A percentile compares a stretch with the other conserved stretches of the same genome.
Evolutionary conservation across 2,113 vertebrate genomes (phyloP).

Genomic region (Myotis brandtii): DNA sequence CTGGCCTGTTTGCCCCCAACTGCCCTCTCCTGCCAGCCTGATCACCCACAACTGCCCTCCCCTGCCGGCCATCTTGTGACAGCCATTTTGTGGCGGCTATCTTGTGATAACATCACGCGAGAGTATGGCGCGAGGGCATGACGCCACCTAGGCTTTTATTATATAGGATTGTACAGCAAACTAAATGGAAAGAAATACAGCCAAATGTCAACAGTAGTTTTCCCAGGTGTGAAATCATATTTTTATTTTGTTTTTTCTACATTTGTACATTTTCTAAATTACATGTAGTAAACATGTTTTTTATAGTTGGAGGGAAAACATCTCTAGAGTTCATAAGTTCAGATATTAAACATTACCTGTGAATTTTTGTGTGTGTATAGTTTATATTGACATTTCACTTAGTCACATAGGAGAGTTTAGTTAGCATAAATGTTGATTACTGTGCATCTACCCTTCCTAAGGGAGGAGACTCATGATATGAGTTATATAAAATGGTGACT

Average conservation of each 20-base stretch:
- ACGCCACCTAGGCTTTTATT: not conserved
- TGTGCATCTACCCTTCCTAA: not conserved
- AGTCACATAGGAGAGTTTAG: not conserved
- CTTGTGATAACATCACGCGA: no score
- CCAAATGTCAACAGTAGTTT: constrained; percentile 47
- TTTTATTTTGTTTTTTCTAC: constrained; percentile 20
- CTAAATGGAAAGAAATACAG: not conserved
- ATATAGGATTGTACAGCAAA: not conserved
- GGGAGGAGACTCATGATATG: not conserved
- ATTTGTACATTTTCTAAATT: constrained; percentile 27
- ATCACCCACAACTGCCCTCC: no score
- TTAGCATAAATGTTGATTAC: not conserved
- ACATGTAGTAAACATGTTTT: constrained; percentile 32
- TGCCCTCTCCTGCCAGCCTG: no score
- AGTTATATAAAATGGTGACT: constrained; percentile 13
- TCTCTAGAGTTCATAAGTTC: constrained; percentile 40
- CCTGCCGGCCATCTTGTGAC: no score
- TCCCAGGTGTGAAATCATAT: not conserved
- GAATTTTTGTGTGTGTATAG: not conserved
- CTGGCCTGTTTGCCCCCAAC: no score
- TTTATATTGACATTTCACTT: constrained; percentile 7
- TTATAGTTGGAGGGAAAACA: constrained; percentile 9
- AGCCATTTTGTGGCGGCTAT: no score
- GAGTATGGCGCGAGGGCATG: no score
- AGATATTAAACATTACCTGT: constrained; percentile 25